Evolutionary conservation across 1,140 invertebrate genomes (phyloP), one percentile per base, ranked within the genome.

Genomic region (Lasioglossum albipes): DNA sequence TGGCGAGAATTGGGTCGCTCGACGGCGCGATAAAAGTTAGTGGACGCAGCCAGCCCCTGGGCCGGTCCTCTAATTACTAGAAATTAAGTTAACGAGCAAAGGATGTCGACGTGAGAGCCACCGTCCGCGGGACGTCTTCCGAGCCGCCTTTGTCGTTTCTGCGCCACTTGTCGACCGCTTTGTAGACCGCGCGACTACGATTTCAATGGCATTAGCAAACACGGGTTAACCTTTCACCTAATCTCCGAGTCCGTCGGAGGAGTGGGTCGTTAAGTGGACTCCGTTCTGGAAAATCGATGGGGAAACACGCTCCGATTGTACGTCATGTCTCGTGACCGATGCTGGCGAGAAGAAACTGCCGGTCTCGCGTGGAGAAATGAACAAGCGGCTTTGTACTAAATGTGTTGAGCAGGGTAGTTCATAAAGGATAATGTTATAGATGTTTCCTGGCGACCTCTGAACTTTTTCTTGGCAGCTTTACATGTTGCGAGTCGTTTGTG

Each of bases 81-180:
- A 79, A 79, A 79, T 79, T 79, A 79, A 73, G 62, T 79, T 79
- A 79, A 79, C 70, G 77, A 74, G 77, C 49, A 66, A 79, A 79
- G 52, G 49, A 79, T 74, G 77, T 74, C 77, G 45, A 78, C 68
- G 59, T 64, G 70, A 79, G 77, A 22, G 77, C 2, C 20, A n/a
- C 61, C 59, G 70, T 73, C 62, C 22, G 13, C 49, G 36, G 70
- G 41, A 59, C 45, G 64, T 66, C 62, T 79, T 59, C 70, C 36
- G 16, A 54, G 65, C 65, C 49, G 22, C 7, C 61, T 62, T 77
- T 70, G 22, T 75, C 22, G 7, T 45, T 36, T 18, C 20, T 31
- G 18, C 45, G 12, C 16, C 41, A 31, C 16, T 62, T 10, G 7
- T 36, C 16, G 20, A 59, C 20, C 59, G 2, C 61, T 18, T 67